These are phyloP conservation scores for Nephila pilipes DNA, from an alignment of 1,140 invertebrate genomes.

Conservation along the genomic window DNA sequence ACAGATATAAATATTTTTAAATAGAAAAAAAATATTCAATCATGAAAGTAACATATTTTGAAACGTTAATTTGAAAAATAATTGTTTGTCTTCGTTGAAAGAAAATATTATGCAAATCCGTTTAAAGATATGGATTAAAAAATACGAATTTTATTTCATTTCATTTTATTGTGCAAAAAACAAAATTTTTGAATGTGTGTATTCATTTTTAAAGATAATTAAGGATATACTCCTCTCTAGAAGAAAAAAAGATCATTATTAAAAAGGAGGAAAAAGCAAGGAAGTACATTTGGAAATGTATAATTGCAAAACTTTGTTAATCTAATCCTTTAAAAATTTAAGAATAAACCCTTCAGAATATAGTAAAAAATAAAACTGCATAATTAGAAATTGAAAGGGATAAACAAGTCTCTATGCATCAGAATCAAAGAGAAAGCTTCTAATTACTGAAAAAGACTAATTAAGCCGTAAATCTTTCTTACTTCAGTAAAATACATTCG, in stretches of 20 bases:
- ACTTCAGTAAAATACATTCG: background rate
- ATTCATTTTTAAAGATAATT: background rate
- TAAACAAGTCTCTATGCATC: background rate
- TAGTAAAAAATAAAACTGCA: background rate
- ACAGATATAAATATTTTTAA: no score
- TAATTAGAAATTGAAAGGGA: slow-evolving; percentile 11
- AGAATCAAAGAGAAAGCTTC: slow-evolving; percentile 1
- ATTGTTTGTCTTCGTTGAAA: no score
- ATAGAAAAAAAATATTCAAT: no score
- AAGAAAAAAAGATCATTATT: background rate
- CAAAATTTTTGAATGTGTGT: background rate
- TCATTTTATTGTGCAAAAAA: no score
- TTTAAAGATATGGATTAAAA: no score
- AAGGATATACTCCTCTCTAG: background rate
- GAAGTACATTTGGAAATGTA: background rate
- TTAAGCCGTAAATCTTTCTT: slow-evolving; percentile 22
- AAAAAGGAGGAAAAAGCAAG: background rate
- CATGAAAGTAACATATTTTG: no score
- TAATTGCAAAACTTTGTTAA: slow-evolving; percentile 8
- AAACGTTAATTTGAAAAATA: no score
- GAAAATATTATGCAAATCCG: no score
- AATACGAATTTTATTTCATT: no score
- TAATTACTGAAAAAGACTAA: slow-evolving; percentile 6
- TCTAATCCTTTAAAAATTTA: background rate
- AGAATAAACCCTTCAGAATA: background rate